phyloP scores from a whole-genome alignment of 53 echinoderm and acorn worm species.

The Zoroaster sp. region DNA sequence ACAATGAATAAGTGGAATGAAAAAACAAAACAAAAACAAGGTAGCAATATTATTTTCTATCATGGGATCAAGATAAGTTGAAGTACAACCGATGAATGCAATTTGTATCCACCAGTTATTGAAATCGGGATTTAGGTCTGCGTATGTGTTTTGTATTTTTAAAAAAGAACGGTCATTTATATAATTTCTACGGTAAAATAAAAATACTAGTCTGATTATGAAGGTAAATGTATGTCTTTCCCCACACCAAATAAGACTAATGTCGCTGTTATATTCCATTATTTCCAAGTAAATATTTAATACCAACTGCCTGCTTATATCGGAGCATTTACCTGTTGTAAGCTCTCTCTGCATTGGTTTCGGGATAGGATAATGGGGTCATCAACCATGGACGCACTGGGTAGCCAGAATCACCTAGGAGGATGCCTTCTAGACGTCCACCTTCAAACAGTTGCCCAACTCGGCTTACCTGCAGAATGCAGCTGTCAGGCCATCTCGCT shows the following conservation, averaged over 20 bases:
- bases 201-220: too few relatives aligned
- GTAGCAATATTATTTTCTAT: neutral
- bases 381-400: conserved; percentile 22
- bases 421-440: neutral
- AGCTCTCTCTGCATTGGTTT: conserved; percentile 6
- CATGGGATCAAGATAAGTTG: too few relatives aligned
- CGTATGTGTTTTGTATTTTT: neutral
- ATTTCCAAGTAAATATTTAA: neutral
- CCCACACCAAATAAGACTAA: too few relatives aligned
- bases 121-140: neutral
- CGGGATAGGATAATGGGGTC: conserved; percentile 16
- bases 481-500: conserved; percentile 1
- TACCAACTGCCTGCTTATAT: neutral
- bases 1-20: neutral
- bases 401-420: conserved; percentile 43
- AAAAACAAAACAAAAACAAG: neutral
- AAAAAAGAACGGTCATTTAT: too few relatives aligned
- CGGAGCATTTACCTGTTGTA: neutral
- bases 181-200: too few relatives aligned
- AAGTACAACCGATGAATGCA: too few relatives aligned
- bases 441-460: conserved; percentile 18
- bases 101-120: neutral
- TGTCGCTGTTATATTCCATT: too few relatives aligned
- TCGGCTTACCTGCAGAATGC: conserved; percentile 15
- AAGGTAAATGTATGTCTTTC: too few relatives aligned